Percentiles rank a stretch among this genome's conserved stretches.
These are phyloP conservation scores for Momotus momota DNA, from an alignment of 2,797 vertebrate species.

Conservation along the genomic window DNA sequence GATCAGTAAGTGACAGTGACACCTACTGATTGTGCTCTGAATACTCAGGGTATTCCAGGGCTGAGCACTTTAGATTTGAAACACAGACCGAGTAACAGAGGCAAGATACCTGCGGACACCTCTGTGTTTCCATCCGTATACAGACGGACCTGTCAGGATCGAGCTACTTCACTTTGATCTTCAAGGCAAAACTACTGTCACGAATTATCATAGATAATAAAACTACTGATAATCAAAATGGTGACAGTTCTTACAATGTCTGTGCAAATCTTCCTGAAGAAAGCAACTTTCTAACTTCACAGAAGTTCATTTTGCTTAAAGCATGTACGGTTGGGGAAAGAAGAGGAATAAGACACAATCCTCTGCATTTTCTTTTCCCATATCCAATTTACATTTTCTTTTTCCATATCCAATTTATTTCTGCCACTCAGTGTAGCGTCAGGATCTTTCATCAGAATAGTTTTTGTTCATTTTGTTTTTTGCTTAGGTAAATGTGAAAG, in stretches of 20 bases:
- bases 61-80: not conserved
- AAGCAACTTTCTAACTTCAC: not conserved
- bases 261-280: not conserved
- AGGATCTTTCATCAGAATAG: not conserved
- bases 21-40: not conserved
- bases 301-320: not conserved
- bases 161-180: not conserved
- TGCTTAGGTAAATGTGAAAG: not conserved
- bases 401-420: not conserved
- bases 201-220: rapidly evolving
- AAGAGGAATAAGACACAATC: not conserved
- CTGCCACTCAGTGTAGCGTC: not conserved
- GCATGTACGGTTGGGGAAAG: rapidly evolving
- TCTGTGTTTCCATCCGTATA: rapidly evolving
- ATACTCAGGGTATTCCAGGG: not conserved
- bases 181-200: not conserved
- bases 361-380: not conserved
- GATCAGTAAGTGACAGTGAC: not conserved
- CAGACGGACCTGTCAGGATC: rapidly evolving
- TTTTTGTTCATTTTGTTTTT: not conserved
- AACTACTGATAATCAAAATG: not conserved
- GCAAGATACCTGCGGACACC: not conserved
- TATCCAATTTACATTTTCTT: too few relatives aligned
- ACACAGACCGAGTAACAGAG: not conserved
- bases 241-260: rapidly evolving